Evolutionary conservation across 2,888 invertebrate genomes (phyloP).

Genomic region (Mesorhabditis sp.): DNA sequence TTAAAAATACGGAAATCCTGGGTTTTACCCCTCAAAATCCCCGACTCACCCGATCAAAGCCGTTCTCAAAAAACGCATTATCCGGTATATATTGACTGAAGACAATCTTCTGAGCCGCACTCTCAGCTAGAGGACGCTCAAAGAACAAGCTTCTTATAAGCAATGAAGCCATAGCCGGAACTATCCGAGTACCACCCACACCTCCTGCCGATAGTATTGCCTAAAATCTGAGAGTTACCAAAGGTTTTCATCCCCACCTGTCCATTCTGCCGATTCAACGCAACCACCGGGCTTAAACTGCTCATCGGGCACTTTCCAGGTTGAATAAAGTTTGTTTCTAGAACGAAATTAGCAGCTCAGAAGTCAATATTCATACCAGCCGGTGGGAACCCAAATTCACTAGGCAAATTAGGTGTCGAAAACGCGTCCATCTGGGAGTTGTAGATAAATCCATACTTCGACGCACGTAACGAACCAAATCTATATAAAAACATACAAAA

Average conservation of each 20-base stretch:
- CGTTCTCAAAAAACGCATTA: not conserved
- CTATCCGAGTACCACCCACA: not conserved
- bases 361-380: not conserved
- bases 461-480: not conserved
- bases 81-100: conserved; percentile 3
- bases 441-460: not conserved
- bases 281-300: conserved; percentile 6
- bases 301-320: conserved; percentile 6
- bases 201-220: not conserved
- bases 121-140: conserved; percentile 2
- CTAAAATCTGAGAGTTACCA: not conserved
- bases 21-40: not conserved
- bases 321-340: conserved; percentile 5
- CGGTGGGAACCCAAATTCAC: conserved; percentile 2
- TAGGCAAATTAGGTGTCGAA: conserved; percentile 1
- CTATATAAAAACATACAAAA: not conserved
- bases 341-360: not conserved
- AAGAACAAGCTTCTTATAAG: not conserved
- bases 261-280: not conserved
- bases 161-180: not conserved
- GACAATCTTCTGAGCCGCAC: not conserved
- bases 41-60: conserved; percentile 4
- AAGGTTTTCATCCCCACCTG: not conserved
- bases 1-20: too few relatives aligned
- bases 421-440: conserved; percentile 5